phyloP scores from a whole-genome alignment of 2,888 invertebrate species.

The Melinaea menophilus region DNA sequence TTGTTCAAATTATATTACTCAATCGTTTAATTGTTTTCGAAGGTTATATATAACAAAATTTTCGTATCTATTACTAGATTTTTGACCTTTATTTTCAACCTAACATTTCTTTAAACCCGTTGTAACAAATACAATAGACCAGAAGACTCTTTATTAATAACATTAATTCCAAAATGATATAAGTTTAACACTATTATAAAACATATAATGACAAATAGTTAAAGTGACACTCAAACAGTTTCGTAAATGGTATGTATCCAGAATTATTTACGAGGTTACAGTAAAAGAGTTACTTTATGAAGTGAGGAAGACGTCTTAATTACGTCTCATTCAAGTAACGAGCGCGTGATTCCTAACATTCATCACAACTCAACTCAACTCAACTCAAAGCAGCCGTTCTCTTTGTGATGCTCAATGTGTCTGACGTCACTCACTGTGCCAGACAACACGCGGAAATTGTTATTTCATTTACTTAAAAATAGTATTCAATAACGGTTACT shows the following conservation, averaged over 20 bases:
- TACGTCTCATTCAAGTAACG: slow-evolving; percentile 61
- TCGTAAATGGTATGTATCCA: slow-evolving; percentile 2
- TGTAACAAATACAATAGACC: too few relatives aligned
- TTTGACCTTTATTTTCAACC: too few relatives aligned
- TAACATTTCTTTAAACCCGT: too few relatives aligned
- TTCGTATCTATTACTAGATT: too few relatives aligned
- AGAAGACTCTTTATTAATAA: too few relatives aligned
- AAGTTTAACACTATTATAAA: background rate
- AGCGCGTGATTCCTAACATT: slow-evolving; percentile 44
- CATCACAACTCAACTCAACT: slow-evolving; percentile 28
- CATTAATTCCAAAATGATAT: background rate
- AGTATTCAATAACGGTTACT: background rate
- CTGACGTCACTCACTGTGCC: slow-evolving; percentile 23
- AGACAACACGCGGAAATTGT: slow-evolving; percentile 2
- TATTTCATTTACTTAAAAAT: background rate
- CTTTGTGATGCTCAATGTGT: slow-evolving; percentile 23
- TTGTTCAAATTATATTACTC: too few relatives aligned
- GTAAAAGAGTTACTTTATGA: slow-evolving; percentile 46
- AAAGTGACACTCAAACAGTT: slow-evolving; percentile 10
- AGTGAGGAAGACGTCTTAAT: slow-evolving; percentile 52
- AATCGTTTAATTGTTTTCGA: too few relatives aligned
- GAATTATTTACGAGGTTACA: slow-evolving; percentile 22
- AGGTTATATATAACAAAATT: too few relatives aligned
- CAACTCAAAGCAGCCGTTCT: slow-evolving; percentile 21
- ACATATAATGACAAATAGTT: background rate